phyloP scores from a whole-genome alignment of 2,888 invertebrate genomes.

The Clusia tigrina region DNA sequence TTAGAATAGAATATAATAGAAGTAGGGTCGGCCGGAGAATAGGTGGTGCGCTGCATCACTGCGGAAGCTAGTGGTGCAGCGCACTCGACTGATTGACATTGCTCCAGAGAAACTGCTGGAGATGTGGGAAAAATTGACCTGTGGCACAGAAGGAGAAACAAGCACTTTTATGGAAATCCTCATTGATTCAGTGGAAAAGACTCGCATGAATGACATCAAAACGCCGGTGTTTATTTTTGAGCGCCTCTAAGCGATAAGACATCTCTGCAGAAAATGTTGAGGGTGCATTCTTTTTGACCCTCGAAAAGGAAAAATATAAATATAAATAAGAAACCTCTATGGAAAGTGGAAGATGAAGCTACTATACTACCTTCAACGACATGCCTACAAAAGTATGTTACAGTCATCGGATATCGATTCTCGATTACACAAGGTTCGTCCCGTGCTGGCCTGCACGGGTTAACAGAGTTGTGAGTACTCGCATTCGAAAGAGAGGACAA shows the following conservation, averaged over 20 bases:
- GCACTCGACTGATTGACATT: constrained; percentile 94
- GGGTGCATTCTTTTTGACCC: constrained; percentile 93
- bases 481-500: too few species aligned
- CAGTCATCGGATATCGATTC: too few species aligned
- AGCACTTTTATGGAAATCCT: constrained; percentile 97
- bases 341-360: too few species aligned
- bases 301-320: constrained; percentile 99
- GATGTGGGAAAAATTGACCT: constrained; percentile 94
- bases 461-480: too few species aligned
- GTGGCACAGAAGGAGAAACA: constrained; percentile 93
- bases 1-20: too few species aligned
- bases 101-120: constrained; percentile 94
- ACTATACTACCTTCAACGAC: too few species aligned
- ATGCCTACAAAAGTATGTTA: too few species aligned
- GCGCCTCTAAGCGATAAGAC: constrained; percentile 94
- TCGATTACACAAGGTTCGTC: too few species aligned
- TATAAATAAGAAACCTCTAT: too few species aligned
- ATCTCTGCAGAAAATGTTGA: constrained; percentile 97
- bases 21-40: too few species aligned
- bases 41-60: too few species aligned
- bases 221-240: constrained; percentile 99
- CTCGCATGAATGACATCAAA: constrained; percentile 88
- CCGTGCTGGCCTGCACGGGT: too few species aligned
- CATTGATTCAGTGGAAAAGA: constrained; percentile 93
- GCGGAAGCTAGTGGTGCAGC: constrained; percentile 88